These are phyloP conservation scores for Xanthia icteritia DNA, from an alignment of 2,888 invertebrate genomes.

Conservation along the genomic window DNA sequence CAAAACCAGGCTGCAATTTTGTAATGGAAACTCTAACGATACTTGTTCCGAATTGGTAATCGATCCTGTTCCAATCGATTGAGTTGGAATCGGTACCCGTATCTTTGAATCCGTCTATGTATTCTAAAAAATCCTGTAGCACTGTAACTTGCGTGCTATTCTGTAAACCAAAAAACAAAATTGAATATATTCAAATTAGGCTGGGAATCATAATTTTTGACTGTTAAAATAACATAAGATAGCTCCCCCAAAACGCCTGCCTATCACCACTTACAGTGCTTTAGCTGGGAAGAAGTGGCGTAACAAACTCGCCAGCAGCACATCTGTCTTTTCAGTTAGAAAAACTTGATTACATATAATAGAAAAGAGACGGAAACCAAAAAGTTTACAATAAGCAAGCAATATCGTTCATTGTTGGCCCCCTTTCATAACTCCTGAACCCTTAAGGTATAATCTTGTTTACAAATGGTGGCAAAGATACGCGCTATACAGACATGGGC, in stretches of 20 bases:
- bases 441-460: slow-evolving; percentile 77
- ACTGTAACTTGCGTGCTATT: neutral
- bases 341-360: neutral
- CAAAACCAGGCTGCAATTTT: slow-evolving; percentile 1
- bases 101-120: neutral
- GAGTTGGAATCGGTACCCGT: neutral
- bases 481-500: slow-evolving; percentile 73
- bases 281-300: neutral
- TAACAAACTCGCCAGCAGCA: neutral
- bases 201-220: too few species aligned
- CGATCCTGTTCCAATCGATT: neutral
- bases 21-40: neutral
- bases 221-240: neutral
- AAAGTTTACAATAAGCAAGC: slow-evolving; percentile 59
- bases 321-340: neutral
- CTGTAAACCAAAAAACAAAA: neutral
- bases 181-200: neutral
- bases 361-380: slow-evolving; percentile 33
- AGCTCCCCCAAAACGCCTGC: neutral
- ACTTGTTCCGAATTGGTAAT: neutral
- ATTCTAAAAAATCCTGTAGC: neutral
- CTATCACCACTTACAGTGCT: neutral
- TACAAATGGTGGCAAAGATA: slow-evolving; percentile 74
- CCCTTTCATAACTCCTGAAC: slow-evolving; percentile 73
- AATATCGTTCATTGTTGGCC: slow-evolving; percentile 66